A percentile compares a stretch with the other conserved stretches of the same genome.
phyloP scores from a whole-genome alignment of 1,140 invertebrate genomes.

The Lepidurus couesii region DNA sequence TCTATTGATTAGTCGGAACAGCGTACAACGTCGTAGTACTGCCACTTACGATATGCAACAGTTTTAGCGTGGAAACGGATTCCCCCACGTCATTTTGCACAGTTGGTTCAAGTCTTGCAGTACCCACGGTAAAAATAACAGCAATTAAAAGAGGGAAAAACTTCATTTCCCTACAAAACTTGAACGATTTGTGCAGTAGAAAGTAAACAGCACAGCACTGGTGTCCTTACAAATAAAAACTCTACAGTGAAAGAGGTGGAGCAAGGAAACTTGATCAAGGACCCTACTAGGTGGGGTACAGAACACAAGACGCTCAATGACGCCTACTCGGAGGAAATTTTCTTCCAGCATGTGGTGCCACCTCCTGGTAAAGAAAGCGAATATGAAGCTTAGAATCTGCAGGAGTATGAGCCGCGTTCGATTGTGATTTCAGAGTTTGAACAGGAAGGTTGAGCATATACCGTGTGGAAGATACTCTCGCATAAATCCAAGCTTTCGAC shows the following conservation, averaged over 20 bases:
- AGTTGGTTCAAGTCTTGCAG: slow-evolving; percentile 7
- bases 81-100: not conserved
- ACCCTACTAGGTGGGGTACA: not conserved
- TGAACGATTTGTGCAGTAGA: not conserved
- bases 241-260: not conserved
- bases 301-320: too few species aligned
- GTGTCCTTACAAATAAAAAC: not conserved
- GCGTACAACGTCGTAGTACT: not conserved
- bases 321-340: too few species aligned
- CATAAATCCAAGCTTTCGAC: too few species aligned
- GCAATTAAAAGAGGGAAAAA: not conserved
- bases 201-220: slow-evolving; percentile 13
- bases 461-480: too few species aligned
- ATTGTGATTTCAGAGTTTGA: too few species aligned
- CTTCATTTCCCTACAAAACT: not conserved
- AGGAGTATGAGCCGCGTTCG: too few species aligned
- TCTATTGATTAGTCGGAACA: not conserved
- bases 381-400: too few species aligned
- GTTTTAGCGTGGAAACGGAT: slow-evolving; percentile 9
- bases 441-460: too few species aligned
- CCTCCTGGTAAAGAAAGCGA: too few species aligned
- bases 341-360: too few species aligned
- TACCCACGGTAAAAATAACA: not conserved
- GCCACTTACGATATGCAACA: slow-evolving; percentile 24
- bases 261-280: not conserved